Evolutionary conservation across 2,888 invertebrate genomes (phyloP), one percentile per base, ranked within the genome.

Genomic region (Netelia fuscicornis): DNA sequence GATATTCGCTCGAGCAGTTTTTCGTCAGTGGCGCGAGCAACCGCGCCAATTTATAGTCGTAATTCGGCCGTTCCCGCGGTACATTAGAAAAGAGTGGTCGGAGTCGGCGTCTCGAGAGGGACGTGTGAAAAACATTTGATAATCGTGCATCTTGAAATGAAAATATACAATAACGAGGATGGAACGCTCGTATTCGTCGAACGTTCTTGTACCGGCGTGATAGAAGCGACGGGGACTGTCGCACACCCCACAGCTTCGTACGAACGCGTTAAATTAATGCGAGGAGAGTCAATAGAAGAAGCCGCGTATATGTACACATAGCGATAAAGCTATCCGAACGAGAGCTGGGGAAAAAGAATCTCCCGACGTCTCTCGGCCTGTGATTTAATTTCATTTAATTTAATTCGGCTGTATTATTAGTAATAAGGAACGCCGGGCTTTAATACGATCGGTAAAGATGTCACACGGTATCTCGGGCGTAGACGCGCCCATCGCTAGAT

Each of bases 321-420:
- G 25, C 44, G 20, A 75, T 17, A 25, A n/a, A 79, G 64, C 30
- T 6, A 37, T 37, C 37, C 37, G 37, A 75, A 89, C 90, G 89
- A 89, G 89, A 90, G 90, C 20, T 85, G 85, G 77, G 76, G 75
- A 80, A 82, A 42, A 67, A 30, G 65, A 42, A 64, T 81, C 81
- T 81, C 78, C 86, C 86, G 86, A 87, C 89, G 88, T 88, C 91
- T 90, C 89, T 90, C 89, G 89, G 89, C 60, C 90, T 90, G 2
- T 88, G 90, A 91, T 90, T 91, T 92, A 91, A 93, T 93, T 92
- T 88, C 91, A 92, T 93, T 91, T 90, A 87, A 93, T 93, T 92
- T 88, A 91, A 92, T 93, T 91, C 89, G 87, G 84, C 80, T 86
- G 81, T 86, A 89, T 78, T 80, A 84, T 89, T 89, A 91, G 91